Evolutionary conservation across 2,113 vertebrate species (phyloP).

Genomic region (Glareola pratincola): DNA sequence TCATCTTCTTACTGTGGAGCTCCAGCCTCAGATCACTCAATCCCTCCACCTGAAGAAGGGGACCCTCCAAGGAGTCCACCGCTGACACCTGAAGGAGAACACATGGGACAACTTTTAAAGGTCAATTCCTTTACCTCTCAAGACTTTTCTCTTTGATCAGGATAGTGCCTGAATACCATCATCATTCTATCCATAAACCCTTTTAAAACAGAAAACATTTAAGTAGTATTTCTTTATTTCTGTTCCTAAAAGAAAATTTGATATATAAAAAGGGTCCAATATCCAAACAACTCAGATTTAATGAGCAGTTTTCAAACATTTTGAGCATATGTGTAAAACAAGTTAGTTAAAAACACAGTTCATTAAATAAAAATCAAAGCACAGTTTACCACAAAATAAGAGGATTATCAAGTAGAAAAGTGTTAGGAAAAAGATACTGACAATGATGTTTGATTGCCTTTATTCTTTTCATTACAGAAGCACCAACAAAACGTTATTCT

Average conservation of each 20-base stretch:
- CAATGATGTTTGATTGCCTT: background rate
- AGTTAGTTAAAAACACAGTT: background rate
- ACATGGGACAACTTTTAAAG: accelerated
- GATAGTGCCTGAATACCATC: background rate
- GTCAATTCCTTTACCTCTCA: background rate
- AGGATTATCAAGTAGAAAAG: background rate
- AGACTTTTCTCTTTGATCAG: background rate
- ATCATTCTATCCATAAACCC: background rate
- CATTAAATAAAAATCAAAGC: background rate
- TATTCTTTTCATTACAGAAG: background rate
- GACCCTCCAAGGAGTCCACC: constrained; percentile 90
- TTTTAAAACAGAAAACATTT: background rate
- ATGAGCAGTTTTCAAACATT: background rate
- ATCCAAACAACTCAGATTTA: background rate
- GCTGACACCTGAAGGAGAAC: constrained; percentile 85
- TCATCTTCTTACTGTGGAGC: constrained; percentile 97
- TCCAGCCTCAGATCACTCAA: constrained; percentile 92
- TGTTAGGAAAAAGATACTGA: background rate
- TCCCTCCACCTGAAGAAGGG: constrained; percentile 93
- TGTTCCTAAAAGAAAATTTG: background rate
- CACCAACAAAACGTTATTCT: background rate
- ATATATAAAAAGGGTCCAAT: background rate
- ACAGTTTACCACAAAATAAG: background rate
- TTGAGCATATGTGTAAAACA: background rate
- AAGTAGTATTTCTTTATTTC: background rate